A percentile compares a stretch with the other conserved stretches of the same genome.
Evolutionary conservation across 2,113 vertebrate species (phyloP).

Genomic region (Thermophis baileyi): DNA sequence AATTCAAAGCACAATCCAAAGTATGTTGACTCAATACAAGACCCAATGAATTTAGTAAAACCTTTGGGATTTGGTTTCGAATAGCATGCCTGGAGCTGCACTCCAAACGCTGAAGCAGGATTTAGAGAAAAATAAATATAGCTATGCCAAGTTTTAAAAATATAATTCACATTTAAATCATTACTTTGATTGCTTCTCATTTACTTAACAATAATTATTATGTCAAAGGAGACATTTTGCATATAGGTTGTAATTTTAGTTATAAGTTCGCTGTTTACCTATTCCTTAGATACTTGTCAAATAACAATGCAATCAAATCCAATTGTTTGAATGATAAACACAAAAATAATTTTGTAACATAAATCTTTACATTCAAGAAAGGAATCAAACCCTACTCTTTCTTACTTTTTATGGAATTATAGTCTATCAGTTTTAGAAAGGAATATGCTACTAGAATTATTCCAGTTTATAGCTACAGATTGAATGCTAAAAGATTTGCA

Average conservation of each 20-base stretch:
- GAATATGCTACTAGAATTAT: neutral
- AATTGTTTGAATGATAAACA: neutral
- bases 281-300: neutral
- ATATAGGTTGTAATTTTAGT: no score
- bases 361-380: neutral
- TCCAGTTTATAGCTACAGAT: neutral
- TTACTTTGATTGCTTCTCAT: neutral
- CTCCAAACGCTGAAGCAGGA: neutral
- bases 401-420: neutral
- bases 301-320: neutral
- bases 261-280: neutral
- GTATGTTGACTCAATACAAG: no score
- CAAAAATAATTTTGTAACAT: neutral
- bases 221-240: neutral
- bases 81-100: neutral
- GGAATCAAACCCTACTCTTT: neutral
- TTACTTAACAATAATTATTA: neutral
- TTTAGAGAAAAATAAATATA: neutral
- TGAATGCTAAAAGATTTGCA: no score
- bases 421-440: neutral
- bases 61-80: neutral
- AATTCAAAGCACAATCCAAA: neutral
- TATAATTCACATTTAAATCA: neutral
- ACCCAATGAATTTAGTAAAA: neutral
- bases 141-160: neutral